Percentiles rank a stretch among this genome's conserved stretches.
Evolutionary conservation across 2,888 invertebrate species (phyloP).

Genomic region (Cosmia pyralina): DNA sequence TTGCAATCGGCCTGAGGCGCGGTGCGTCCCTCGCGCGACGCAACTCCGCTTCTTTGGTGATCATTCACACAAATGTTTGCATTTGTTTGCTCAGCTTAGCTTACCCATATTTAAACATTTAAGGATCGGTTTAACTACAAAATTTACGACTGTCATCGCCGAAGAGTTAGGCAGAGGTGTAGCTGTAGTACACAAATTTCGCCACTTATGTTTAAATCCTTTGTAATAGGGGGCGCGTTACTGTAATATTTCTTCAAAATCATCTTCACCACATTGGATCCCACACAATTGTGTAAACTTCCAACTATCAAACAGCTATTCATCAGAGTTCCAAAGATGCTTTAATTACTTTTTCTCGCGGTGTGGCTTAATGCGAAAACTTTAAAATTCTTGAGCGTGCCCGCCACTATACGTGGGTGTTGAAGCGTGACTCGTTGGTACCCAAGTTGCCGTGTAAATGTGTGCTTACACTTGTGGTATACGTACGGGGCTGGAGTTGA

Average conservation of each 20-base stretch:
- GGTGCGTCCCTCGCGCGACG: no score
- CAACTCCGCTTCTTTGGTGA: no score
- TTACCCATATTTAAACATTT: background rate
- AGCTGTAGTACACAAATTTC: background rate
- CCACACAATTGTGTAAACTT: slow-evolving; percentile 24
- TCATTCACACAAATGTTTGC: no score
- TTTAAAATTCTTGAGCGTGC: slow-evolving; percentile 78
- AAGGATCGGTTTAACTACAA: background rate
- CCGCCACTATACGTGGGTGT: slow-evolving; percentile 66
- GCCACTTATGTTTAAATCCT: background rate
- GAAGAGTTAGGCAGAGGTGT: background rate
- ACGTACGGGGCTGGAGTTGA: slow-evolving; percentile 64
- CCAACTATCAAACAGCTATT: slow-evolving; percentile 58
- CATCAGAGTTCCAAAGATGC: slow-evolving; percentile 62
- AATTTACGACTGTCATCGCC: background rate
- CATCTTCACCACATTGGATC: background rate
- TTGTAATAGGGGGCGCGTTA: background rate
- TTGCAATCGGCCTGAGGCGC: no score
- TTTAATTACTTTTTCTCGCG: slow-evolving; percentile 71
- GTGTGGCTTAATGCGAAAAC: slow-evolving; percentile 83
- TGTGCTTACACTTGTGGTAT: slow-evolving; percentile 72
- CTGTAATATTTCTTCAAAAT: background rate
- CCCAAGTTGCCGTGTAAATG: slow-evolving; percentile 84
- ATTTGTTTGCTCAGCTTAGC: no score
- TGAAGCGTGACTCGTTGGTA: slow-evolving; percentile 79